Conservation (phyloP, 92 coral and sea anemone genomes). For the Parazoanthus darwini region DNA sequence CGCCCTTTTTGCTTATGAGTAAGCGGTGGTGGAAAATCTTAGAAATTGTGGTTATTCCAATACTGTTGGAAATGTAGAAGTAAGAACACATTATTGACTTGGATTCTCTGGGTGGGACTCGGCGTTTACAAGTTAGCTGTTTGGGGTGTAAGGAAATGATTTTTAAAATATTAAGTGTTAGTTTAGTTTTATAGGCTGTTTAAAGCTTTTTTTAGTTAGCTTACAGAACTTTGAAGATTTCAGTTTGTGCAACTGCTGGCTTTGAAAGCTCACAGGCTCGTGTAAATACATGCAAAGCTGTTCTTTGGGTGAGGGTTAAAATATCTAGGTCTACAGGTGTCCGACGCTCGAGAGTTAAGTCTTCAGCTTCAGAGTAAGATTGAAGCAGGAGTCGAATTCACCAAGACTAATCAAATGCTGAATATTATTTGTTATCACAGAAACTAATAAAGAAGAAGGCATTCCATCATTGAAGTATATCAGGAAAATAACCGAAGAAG, state of each 20-base stretch:
- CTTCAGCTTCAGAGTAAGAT: not conserved
- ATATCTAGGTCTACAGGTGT: not conserved
- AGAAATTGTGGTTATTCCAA: no score
- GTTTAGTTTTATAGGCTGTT: not conserved
- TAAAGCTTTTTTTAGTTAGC: not conserved
- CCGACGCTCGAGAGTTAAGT: not conserved
- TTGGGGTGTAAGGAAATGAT: not conserved
- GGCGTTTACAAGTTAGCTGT: not conserved
- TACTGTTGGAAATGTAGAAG: no score
- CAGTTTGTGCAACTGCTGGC: not conserved
- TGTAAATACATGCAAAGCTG: not conserved
- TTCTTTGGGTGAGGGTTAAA: not conserved
- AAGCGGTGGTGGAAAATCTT: no score
- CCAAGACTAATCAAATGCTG: not conserved
- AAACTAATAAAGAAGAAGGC: not conserved
- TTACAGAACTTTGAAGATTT: not conserved
- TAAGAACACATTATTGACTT: no score
- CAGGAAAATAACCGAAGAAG: constrained; percentile 21
- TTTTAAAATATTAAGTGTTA: no score
- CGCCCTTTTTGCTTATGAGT: no score
- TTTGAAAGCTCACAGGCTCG: not conserved
- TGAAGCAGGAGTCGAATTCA: not conserved
- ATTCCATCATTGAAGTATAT: not conserved
- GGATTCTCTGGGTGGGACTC: no score
- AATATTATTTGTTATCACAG: not conserved